Evolutionary conservation across 2,113 vertebrate species (phyloP).

Genomic region (Apus apus): DNA sequence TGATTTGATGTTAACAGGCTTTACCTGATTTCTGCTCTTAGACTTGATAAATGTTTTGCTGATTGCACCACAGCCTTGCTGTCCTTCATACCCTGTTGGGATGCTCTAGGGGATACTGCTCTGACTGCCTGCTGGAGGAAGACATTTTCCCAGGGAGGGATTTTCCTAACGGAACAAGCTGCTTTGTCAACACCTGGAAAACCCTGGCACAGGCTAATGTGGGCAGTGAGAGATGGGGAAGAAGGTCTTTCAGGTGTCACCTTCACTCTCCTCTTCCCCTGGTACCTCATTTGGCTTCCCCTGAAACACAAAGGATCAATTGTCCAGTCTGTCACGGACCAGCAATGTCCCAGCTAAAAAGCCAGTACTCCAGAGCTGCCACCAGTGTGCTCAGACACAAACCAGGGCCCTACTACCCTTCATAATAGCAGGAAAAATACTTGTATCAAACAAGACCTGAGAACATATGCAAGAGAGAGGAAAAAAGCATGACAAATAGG

Average conservation of each 20-base stretch:
- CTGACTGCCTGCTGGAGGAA: background rate
- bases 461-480: background rate
- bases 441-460: background rate
- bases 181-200: background rate
- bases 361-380: background rate
- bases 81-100: fast-evolving
- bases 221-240: background rate
- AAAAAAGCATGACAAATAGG: background rate
- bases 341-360: background rate
- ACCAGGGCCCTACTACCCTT: background rate
- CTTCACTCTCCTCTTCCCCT: background rate
- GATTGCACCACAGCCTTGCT: background rate
- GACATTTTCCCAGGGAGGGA: background rate
- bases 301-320: fast-evolving
- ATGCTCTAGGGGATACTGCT: background rate
- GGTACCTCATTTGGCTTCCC: background rate
- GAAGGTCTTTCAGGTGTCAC: background rate
- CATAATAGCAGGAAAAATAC: background rate
- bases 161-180: background rate
- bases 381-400: background rate
- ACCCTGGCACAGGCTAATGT: background rate
- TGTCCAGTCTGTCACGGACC: background rate
- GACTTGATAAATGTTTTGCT: background rate
- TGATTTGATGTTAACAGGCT: background rate
- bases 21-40: background rate